Evolutionary conservation across 2,113 vertebrate species (phyloP).

Genomic region (Leptobrachium leishanense): DNA sequence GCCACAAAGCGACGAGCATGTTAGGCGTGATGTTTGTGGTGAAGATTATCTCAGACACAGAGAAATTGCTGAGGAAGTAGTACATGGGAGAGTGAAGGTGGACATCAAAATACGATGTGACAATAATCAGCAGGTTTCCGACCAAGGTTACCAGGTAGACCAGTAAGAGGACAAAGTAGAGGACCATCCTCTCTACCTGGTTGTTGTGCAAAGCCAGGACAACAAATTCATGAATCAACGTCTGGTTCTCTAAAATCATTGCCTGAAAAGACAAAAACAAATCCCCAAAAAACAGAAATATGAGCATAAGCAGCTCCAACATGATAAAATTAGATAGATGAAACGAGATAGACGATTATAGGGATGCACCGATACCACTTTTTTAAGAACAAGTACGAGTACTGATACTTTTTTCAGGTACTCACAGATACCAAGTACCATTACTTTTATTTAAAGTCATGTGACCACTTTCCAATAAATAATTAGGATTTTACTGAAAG

Average conservation of each 20-base stretch:
- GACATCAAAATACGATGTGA: neutral
- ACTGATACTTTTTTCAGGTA: too few species aligned
- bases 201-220: slow-evolving; percentile 7
- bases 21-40: slow-evolving; percentile 33
- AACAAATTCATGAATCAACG: neutral
- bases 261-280: too few species aligned
- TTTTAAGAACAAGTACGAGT: too few species aligned
- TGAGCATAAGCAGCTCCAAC: too few species aligned
- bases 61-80: slow-evolving; percentile 14
- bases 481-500: too few species aligned
- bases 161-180: slow-evolving; percentile 12
- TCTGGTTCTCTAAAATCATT: neutral
- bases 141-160: neutral
- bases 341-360: too few species aligned
- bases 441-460: too few species aligned
- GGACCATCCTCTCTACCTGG: neutral
- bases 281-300: too few species aligned
- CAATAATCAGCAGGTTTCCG: slow-evolving; percentile 22
- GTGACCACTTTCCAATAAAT: too few species aligned
- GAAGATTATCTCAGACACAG: slow-evolving; percentile 13
- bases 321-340: too few species aligned
- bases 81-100: slow-evolving; percentile 32
- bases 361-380: too few species aligned
- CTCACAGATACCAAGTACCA: too few species aligned
- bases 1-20: neutral